phyloP scores from a whole-genome alignment of 2,113 vertebrate species.

The Ginglymostoma cirratum region DNA sequence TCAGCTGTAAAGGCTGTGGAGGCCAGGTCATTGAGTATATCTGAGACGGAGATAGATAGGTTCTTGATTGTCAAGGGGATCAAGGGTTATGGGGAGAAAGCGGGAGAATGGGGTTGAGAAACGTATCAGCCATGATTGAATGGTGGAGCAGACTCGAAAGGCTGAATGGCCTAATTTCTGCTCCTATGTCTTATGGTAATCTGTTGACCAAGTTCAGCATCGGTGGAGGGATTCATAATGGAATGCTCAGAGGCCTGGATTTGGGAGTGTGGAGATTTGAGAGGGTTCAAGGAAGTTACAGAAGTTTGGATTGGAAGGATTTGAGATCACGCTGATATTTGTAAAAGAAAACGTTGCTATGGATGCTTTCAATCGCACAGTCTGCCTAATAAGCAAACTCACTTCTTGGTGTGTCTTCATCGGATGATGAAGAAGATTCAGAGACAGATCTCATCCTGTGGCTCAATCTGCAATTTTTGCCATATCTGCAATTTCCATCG shows the following conservation, averaged over 20 bases:
- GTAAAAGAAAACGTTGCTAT: background rate
- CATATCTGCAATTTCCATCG: slow-evolving; percentile 46
- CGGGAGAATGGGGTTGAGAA: too few relatives aligned
- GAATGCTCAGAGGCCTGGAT: background rate
- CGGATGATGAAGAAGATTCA: background rate
- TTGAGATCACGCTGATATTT: background rate
- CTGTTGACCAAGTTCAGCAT: too few relatives aligned
- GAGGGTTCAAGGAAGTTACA: background rate
- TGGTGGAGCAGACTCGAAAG: too few relatives aligned
- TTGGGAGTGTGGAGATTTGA: background rate
- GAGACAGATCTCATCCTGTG: slow-evolving; percentile 38
- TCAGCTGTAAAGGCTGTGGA: too few relatives aligned
- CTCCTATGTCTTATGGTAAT: too few relatives aligned
- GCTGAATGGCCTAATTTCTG: too few relatives aligned
- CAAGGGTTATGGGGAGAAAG: too few relatives aligned
- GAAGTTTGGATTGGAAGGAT: background rate
- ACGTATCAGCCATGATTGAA: too few relatives aligned
- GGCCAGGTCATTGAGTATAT: too few relatives aligned
- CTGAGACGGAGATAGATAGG: too few relatives aligned
- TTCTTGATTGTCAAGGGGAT: too few relatives aligned
- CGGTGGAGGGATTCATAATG: background rate
- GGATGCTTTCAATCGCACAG: background rate
- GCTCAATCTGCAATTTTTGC: slow-evolving; percentile 44
- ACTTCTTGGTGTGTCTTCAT: background rate
- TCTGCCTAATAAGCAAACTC: background rate